A percentile compares a stretch with the other conserved stretches of the same genome.
Evolutionary conservation across 2,888 invertebrate species (phyloP).

Genomic region (Mesoligia furuncula): DNA sequence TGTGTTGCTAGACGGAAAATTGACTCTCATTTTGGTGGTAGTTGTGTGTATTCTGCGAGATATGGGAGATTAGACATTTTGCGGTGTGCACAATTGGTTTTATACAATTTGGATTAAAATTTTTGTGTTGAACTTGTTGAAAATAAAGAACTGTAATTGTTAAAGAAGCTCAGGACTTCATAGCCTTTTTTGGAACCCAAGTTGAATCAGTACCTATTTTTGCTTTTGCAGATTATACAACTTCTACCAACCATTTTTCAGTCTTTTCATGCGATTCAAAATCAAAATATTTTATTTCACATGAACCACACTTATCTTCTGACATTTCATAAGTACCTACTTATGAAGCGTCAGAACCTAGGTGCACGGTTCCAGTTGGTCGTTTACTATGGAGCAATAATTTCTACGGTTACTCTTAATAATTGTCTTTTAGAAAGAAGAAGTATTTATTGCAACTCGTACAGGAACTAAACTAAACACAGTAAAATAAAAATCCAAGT

Average conservation of each 20-base stretch:
- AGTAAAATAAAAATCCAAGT: no score
- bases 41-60: background rate
- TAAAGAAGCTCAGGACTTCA: background rate
- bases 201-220: background rate
- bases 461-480: no score
- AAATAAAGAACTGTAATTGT: background rate
- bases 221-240: background rate
- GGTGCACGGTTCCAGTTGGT: no score
- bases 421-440: no score
- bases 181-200: background rate
- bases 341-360: no score
- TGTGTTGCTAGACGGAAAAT: conserved; percentile 45
- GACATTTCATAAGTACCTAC: no score
- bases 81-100: background rate
- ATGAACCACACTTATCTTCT: no score
- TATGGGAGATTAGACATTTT: background rate
- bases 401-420: no score
- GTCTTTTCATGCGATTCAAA: no score
- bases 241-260: background rate
- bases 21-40: background rate
- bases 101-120: background rate
- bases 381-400: no score
- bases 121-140: background rate
- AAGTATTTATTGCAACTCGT: no score
- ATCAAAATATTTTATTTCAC: no score